Base-by-base conservation (phyloP, 2,797 vertebrate genomes). In the Dendrocincla fuliginosa region DNA sequence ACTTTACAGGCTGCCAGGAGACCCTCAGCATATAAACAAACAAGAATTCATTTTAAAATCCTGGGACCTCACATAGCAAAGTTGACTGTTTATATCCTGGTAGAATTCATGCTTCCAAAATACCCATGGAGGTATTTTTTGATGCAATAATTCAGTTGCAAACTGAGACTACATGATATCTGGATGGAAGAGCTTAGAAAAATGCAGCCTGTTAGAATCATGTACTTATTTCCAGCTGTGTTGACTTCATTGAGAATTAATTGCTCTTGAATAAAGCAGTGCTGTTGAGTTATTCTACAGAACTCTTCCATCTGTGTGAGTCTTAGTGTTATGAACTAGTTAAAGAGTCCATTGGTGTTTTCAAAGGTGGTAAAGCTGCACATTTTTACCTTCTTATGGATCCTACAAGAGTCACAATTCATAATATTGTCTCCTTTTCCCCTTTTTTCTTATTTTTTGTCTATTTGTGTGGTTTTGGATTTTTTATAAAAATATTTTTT, bases 241-340 rank as follows among this genome's bases (percentile, higher is more conserved):
- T 30, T 93, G 55, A 82, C 59, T 94, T 93, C 44, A 77, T 32
- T 76, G 70, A 75, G 46, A 81, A 69, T 84, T 93, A 90, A 57
- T 68, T 82, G 23, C 35, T 81, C 42, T 82, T 69, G 52, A 78
- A 61, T 76, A 67, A 88, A 69, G 20, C 41, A 68, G 25, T 65
- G 24, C 27, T 71, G 30, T 57, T 84, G 76, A 88, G 71, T 94
- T 75, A 57, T 57, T 84, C 3, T 1, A 27, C 41, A 73, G 46
- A 85, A 77, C 60, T 86, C 73, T 81, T 94, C 83, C 32, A 55
- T 75, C 47, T 81, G 50, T 37, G 24, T 73, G 17, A 83, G 37
- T 74, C 24, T 25, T 78, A 57, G 28, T 50, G 41, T 61, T 80
- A 71, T 22, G 32, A 80, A 37, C 17, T 65, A 59, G 49, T 70